These are phyloP conservation scores for Sarcophaga variegata DNA, from an alignment of 2,888 invertebrate species.

Conservation along the genomic window DNA sequence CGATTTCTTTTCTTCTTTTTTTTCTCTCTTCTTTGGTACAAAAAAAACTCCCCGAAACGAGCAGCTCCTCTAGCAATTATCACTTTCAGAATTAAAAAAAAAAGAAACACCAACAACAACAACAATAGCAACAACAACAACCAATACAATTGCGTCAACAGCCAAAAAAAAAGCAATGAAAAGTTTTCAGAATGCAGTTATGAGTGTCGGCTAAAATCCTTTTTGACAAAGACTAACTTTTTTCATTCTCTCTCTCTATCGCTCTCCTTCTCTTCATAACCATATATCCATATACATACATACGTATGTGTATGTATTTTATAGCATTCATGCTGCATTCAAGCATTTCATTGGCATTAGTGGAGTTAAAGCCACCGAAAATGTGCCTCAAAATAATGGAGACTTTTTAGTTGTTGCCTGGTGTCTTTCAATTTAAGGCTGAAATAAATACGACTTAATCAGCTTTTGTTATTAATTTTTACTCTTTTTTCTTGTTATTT, in stretches of 20 bases:
- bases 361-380: too few relatives aligned
- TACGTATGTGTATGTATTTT: not conserved
- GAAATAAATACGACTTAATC: slow-evolving; percentile 63
- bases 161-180: slow-evolving; percentile 36
- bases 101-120: not conserved
- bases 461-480: slow-evolving; percentile 56
- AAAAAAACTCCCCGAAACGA: slow-evolving; percentile 18
- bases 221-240: slow-evolving; percentile 65
- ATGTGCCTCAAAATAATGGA: too few relatives aligned
- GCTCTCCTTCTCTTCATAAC: not conserved
- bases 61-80: slow-evolving; percentile 54
- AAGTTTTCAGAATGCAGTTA: slow-evolving; percentile 60
- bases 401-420: too few relatives aligned
- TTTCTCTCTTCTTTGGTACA: not conserved
- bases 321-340: too few relatives aligned
- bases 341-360: too few relatives aligned
- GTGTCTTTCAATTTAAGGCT: too few relatives aligned
- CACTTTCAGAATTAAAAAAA: slow-evolving; percentile 45
- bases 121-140: too few relatives aligned
- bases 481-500: not conserved
- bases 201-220: slow-evolving; percentile 59
- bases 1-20: slow-evolving; percentile 18
- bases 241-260: slow-evolving; percentile 13
- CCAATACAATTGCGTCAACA: slow-evolving; percentile 19
- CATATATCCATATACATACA: slow-evolving; percentile 3